These are phyloP conservation scores for Oxyura jamaicensis DNA, from an alignment of 2,113 vertebrate species.

Conservation along the genomic window DNA sequence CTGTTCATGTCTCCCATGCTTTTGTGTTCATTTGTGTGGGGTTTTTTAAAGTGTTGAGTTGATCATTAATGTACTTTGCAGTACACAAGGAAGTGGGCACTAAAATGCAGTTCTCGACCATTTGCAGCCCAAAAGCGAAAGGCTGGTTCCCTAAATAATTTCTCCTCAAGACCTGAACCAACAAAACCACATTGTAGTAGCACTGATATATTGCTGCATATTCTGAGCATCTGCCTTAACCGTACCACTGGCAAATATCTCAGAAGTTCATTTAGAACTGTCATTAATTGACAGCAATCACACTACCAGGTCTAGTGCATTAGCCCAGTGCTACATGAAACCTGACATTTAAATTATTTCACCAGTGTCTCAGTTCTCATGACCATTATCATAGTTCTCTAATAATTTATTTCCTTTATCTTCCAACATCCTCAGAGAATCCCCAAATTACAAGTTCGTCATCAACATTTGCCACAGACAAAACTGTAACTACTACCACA, in stretches of 20 bases:
- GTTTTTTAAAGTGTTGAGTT: neutral
- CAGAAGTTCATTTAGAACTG: neutral
- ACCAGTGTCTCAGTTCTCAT: neutral
- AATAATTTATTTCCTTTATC: neutral
- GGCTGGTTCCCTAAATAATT: neutral
- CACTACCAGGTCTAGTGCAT: neutral
- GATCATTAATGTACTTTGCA: neutral
- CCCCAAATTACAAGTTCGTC: neutral
- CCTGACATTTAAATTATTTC: neutral
- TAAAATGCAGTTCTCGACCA: neutral
- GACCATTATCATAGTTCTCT: neutral
- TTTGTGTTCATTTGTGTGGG: too few relatives aligned
- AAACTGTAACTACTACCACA: neutral
- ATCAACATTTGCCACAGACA: neutral
- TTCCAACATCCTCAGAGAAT: neutral
- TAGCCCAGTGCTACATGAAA: neutral
- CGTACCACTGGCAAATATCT: neutral
- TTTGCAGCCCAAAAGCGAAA: neutral
- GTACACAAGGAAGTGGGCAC: accelerated
- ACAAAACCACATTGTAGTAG: neutral
- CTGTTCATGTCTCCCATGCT: neutral
- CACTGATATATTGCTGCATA: neutral
- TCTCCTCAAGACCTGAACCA: neutral
- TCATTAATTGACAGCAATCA: neutral
- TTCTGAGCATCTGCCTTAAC: neutral